phyloP scores from a whole-genome alignment of 2,888 invertebrate species.

The Gastrophysa polygoni region DNA sequence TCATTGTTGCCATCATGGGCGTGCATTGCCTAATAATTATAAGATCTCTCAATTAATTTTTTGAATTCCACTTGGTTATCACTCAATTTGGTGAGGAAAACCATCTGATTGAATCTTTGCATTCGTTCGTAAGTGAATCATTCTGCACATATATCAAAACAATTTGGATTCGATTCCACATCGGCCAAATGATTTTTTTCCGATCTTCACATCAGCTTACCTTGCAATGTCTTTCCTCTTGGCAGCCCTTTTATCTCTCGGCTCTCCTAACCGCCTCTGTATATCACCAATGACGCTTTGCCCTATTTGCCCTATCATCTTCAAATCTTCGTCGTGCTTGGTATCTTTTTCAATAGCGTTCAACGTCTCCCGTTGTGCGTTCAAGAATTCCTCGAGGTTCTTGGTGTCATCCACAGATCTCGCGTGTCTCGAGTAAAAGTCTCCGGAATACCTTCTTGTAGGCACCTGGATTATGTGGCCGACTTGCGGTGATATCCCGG shows the following conservation, averaged over 20 bases:
- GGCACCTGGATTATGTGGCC: conserved; percentile 28
- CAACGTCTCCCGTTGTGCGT: conserved; percentile 11
- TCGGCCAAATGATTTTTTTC: too few species aligned
- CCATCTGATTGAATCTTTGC: too few species aligned
- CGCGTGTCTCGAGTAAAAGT: conserved; percentile 12
- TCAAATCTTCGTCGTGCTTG: conserved; percentile 24
- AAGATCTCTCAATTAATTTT: too few species aligned
- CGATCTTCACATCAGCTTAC: background rate
- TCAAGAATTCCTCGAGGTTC: conserved; percentile 6
- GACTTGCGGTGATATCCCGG: conserved; percentile 4
- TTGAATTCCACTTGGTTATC: too few species aligned
- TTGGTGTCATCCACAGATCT: conserved; percentile 4
- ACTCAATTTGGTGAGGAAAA: too few species aligned
- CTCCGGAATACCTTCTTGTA: conserved; percentile 18
- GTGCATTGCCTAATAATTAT: too few species aligned
- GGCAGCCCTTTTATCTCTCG: background rate
- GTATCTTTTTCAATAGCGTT: conserved; percentile 18
- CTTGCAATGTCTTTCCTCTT: background rate
- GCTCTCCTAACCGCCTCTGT: conserved; percentile 24
- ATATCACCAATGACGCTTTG: conserved; percentile 36
- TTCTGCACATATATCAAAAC: too few species aligned
- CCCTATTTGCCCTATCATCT: conserved; percentile 35
- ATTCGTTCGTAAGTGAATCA: too few species aligned
- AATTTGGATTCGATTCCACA: too few species aligned
- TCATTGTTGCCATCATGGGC: too few species aligned